These are phyloP conservation scores for Nebria salina DNA, from an alignment of 2,888 invertebrate species.

Conservation along the genomic window DNA sequence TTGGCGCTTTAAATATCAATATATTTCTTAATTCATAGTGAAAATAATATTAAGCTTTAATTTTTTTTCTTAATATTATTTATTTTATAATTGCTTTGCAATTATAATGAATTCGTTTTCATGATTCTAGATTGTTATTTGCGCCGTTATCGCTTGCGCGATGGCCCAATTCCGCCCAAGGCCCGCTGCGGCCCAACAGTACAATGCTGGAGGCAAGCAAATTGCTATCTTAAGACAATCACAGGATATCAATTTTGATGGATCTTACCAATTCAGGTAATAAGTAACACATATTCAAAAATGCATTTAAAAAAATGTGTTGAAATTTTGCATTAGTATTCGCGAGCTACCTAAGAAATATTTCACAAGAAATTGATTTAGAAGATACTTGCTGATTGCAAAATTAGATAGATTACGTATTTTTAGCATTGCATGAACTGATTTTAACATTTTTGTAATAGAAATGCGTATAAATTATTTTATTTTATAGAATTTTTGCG, in stretches of 20 bases:
- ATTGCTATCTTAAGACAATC: conserved; percentile 56
- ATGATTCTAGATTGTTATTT: conserved; percentile 50
- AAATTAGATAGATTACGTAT: too few relatives aligned
- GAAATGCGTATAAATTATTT: too few relatives aligned
- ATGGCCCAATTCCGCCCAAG: conserved; percentile 51
- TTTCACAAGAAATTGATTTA: not conserved
- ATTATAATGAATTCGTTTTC: too few relatives aligned
- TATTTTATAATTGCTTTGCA: too few relatives aligned
- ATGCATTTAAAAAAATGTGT: not conserved
- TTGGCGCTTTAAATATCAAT: not conserved
- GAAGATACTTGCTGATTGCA: not conserved
- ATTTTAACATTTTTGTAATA: too few relatives aligned
- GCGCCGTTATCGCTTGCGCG: conserved; percentile 51
- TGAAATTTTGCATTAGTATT: not conserved
- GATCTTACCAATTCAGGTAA: conserved; percentile 66
- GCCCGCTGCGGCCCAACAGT: conserved; percentile 38
- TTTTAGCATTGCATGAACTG: too few relatives aligned
- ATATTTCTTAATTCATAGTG: not conserved
- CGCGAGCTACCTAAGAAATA: not conserved
- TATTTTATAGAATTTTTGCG: too few relatives aligned
- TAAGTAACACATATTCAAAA: not conserved
- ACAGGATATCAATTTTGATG: conserved; percentile 65
- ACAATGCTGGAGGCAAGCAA: conserved; percentile 55
- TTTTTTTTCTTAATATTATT: too few relatives aligned
- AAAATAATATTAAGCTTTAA: too few relatives aligned